Base-by-base conservation (phyloP, 2,797 vertebrate genomes). In the Protonibea diacanthus region DNA sequence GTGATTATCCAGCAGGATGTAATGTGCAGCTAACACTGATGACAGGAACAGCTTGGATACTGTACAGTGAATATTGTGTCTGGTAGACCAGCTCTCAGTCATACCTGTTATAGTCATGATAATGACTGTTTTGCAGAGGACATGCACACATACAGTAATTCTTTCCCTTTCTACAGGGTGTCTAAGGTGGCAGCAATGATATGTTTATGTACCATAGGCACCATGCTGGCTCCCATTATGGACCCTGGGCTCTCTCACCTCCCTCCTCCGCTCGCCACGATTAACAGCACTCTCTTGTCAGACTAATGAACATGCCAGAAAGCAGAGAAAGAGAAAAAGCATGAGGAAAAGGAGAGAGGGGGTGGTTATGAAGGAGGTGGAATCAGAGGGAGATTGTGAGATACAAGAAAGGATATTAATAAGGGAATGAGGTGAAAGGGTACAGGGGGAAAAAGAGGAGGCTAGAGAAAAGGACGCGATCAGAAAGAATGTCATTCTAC, bases 141-240 rank as follows among this genome's bases (percentile, higher is more conserved):
- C 29, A 12, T 42, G 56, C 65, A 80, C 75, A 72, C 51, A 71
- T 13, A 55, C 62, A 23, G 17, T 56, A 60, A 38, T 72, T n/a
- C 4, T 55, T 66, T 80, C 71, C 51, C n/a, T 78, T 82, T 63
- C 71, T 77, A 71, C 75, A 48, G 67, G 65, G 68, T 3, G 21
- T 78, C 88, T 64, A 60, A 75, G 63, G 57, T 71, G 53, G 84
- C 76, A 70, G 69, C 81, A 64, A 59, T 63, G 84, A 85, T 89
- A 84, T 90, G 86, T 92, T 93, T 88, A 85, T 88, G 81, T 77
- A 81, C 87, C 84, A 75, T 73, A 78, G 81, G 87, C 89, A 88
- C 86, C 90, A 91, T 45, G 90, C 89, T 91, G 90, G 71, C 74
- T 91, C 82, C 86, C 84, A 92, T 93, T 91, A 92, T 88, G 82